phyloP scores from a whole-genome alignment of 2,888 invertebrate species.

The Geotrupes spiniger region DNA sequence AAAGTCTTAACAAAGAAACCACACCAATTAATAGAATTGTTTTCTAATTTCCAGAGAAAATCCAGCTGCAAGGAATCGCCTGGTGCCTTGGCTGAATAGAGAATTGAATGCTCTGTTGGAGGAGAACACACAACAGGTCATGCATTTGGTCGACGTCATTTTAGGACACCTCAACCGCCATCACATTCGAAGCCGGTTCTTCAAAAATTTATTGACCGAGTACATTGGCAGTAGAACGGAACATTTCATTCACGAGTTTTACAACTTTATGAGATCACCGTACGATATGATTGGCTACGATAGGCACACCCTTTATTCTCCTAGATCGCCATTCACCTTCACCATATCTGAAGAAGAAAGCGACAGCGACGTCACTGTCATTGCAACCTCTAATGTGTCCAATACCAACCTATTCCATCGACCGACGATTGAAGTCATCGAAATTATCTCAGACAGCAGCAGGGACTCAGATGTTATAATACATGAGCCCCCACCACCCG shows the following conservation, averaged over 20 bases:
- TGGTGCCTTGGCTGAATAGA: conserved; percentile 85
- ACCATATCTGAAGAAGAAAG: conserved; percentile 34
- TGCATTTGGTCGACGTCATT: conserved; percentile 65
- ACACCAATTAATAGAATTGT: no score
- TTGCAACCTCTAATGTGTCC: conserved; percentile 17
- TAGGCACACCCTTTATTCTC: conserved; percentile 65
- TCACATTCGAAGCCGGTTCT: conserved; percentile 66
- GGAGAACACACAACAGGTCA: conserved; percentile 61
- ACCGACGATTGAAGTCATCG: conserved; percentile 31
- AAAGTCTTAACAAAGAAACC: no score
- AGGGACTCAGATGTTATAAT: conserved; percentile 38
- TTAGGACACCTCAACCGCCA: conserved; percentile 65
- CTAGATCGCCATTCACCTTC: conserved; percentile 29
- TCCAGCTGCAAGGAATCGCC: conserved; percentile 75
- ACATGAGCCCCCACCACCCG: conserved; percentile 33
- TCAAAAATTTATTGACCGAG: conserved; percentile 66
- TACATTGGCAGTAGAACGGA: conserved; percentile 70
- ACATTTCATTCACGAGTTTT: conserved; percentile 88
- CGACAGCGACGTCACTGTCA: conserved; percentile 42
- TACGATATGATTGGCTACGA: conserved; percentile 85
- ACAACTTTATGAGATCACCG: conserved; percentile 81
- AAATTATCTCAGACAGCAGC: conserved; percentile 35
- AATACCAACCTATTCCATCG: conserved; percentile 26
- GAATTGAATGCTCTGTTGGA: conserved; percentile 76
- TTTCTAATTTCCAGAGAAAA: conserved; percentile 61